Percentiles rank a stretch among this genome's conserved stretches.
phyloP scores from a whole-genome alignment of 2,113 vertebrate species.

The Cyanoliseus patagonus region DNA sequence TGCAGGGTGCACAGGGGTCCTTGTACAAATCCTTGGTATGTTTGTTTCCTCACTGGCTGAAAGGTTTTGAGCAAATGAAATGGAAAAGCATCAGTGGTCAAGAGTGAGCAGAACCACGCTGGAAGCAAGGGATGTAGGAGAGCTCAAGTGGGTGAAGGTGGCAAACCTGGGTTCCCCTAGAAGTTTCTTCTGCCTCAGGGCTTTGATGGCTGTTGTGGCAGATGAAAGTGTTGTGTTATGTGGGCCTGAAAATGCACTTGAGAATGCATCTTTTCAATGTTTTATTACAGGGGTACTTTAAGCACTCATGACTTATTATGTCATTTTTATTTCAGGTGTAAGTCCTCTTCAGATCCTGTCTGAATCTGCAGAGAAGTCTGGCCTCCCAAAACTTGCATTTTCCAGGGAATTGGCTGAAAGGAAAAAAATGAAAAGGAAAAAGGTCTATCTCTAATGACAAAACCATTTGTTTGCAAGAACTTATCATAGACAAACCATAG shows the following conservation, averaged over 20 bases:
- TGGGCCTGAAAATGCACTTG: not conserved
- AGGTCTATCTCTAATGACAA: not conserved
- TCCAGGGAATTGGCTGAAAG: not conserved
- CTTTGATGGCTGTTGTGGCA: not conserved
- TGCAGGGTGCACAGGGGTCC: not conserved
- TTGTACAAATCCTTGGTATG: not conserved
- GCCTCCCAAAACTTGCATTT: not conserved
- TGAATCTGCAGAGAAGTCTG: not conserved
- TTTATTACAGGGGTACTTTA: not conserved
- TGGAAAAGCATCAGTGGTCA: not conserved
- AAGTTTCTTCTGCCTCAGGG: not conserved
- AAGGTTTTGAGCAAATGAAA: not conserved
- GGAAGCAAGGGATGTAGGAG: not conserved
- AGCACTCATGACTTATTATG: not conserved
- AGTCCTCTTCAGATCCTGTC: not conserved
- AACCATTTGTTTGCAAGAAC: not conserved
- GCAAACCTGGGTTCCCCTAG: not conserved
- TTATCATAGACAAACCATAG: not conserved
- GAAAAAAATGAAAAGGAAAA: not conserved
- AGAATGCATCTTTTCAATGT: not conserved
- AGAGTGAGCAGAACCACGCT: not conserved
- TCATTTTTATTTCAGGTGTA: not conserved
- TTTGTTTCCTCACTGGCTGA: not conserved
- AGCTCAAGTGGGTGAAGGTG: fast-evolving
- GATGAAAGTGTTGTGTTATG: not conserved